Base-by-base conservation (phyloP, 2,888 invertebrate species). In the Trissolcus japonicus region DNA sequence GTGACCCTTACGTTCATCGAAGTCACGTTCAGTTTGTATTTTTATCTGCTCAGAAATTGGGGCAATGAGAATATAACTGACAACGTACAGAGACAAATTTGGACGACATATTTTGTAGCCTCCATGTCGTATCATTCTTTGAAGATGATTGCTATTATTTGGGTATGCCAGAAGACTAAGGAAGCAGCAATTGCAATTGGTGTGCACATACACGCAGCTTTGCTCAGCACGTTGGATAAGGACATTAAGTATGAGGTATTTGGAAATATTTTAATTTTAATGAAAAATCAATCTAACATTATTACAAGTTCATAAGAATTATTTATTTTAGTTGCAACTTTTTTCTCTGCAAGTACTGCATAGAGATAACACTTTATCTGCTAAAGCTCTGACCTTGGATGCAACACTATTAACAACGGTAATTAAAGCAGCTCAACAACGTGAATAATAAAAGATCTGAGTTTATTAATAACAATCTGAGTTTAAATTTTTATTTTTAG, bases 1-100 rank as follows among this genome's bases (percentile, higher is more conserved):
- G 80, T 85, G 4, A 82, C 82, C 0, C 78, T 86, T 4, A 85
- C 85, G 2, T 86, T 86, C 62, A 80, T 82, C 1, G 86, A 86
- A 67, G 80, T 85, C 1, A 84, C 85, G 0, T 86, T 86, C 60
- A 84, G 84, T 11, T 76, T 86, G 3, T 86, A 86, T 50, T 86
- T 86, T 71, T 85, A 82, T 48, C 75, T 86, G 17, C 57, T 86
- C 0, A 76, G 80, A 9, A 40, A 59, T 2, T 68, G 77, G 51
- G 80, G 78, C 0, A 35, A 60, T 0, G 79, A 77, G 25, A 63
- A 71, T 4, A 77, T 84, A 16, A 80, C 83, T 25, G 19, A 6
- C 7, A 55, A 29, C n/a, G 14, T 78, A 0, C 81, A 84, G 3
- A 83, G 78, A 48, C 83, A 85, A 60, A 81, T 86, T 59, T 86